Base-by-base conservation (phyloP, 2,113 vertebrate genomes). In the Hippolais icterina region DNA sequence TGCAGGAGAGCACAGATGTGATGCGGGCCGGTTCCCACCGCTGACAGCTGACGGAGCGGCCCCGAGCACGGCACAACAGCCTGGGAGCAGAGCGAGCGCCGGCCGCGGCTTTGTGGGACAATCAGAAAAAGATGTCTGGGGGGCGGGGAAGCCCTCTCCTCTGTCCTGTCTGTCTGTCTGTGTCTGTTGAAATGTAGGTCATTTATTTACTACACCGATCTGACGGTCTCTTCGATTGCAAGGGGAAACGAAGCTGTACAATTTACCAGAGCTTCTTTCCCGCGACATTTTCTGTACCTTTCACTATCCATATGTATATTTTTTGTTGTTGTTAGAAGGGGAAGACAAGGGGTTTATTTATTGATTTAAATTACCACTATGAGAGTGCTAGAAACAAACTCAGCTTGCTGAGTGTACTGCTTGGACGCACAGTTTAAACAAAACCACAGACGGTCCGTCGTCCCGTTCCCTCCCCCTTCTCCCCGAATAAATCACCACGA, bases 151-250 rank as follows among this genome's bases (percentile, higher is more conserved):
- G 97, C 95, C 96, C 94, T 97, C 96, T 96, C 95, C 96, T 97
- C 96, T 95, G 97, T 98, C 97, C 97, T 97, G 97, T 98, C 96
- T 86, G 97, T 98, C 96, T 97, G 97, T 97, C 97, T 97, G 97
- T 97, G 93, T 97, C 96, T 96, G 96, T 96, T 92, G 92, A 97
- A 95, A 96, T 98, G 96, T 97, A 98, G 98, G 98, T 98, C 97
- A 96, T 98, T 97, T 96, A 94, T 97, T 97, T 98, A 92, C 98
- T 97, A 96, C 98, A 91, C 97, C 97, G 60, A 96, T 96, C 96
- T 94, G 97, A 93, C 93, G 91, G 90, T 94, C 86, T 97, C 97
- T 98, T 97, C 90, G 59, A 82, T 69, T 78, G 72, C 91, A 85
- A 95, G 78, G 83, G 71, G 83, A 46, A 57, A 94, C 65, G 59